phyloP scores from a whole-genome alignment of 2,113 vertebrate genomes.

The Hyperopisus bebe region DNA sequence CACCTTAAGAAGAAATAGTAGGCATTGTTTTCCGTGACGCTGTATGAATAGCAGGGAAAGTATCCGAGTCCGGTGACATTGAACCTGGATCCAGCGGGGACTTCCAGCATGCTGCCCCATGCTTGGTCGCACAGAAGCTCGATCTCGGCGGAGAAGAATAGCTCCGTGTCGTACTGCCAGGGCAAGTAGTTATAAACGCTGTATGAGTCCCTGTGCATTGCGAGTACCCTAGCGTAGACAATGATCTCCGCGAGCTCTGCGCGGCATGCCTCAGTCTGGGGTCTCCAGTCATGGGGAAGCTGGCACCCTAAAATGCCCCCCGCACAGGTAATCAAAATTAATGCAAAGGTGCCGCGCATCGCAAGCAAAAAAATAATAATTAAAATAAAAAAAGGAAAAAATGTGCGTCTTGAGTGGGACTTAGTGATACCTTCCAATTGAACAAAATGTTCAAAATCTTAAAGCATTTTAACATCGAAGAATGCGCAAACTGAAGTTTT shows the following conservation, averaged over 20 bases:
- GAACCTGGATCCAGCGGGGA: slow-evolving; percentile 70
- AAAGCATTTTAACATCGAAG: not conserved
- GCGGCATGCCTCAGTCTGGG: slow-evolving; percentile 72
- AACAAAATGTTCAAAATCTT: not conserved
- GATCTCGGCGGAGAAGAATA: slow-evolving; percentile 71
- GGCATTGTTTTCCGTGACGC: slow-evolving; percentile 66
- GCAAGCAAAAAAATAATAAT: not conserved
- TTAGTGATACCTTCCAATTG: not conserved
- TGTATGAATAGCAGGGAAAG: slow-evolving; percentile 72
- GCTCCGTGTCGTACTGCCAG: slow-evolving; percentile 63
- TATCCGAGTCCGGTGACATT: slow-evolving; percentile 73
- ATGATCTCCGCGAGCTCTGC: slow-evolving; percentile 74
- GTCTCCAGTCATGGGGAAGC: slow-evolving; percentile 71
- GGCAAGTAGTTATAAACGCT: slow-evolving; percentile 69
- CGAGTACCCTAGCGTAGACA: slow-evolving; percentile 68
- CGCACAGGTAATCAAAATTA: slow-evolving; percentile 37
- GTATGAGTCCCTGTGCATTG: slow-evolving; percentile 66
- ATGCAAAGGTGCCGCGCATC: slow-evolving; percentile 52
- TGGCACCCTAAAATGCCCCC: slow-evolving; percentile 56
- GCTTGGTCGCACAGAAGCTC: slow-evolving; percentile 74
- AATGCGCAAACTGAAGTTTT: not conserved
- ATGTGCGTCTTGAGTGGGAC: not conserved
- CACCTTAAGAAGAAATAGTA: slow-evolving; percentile 78
- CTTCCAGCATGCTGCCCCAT: slow-evolving; percentile 77
- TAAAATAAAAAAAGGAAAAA: no score